Conservation (phyloP, 1,140 invertebrate species). For the Musca vetustissima region DNA sequence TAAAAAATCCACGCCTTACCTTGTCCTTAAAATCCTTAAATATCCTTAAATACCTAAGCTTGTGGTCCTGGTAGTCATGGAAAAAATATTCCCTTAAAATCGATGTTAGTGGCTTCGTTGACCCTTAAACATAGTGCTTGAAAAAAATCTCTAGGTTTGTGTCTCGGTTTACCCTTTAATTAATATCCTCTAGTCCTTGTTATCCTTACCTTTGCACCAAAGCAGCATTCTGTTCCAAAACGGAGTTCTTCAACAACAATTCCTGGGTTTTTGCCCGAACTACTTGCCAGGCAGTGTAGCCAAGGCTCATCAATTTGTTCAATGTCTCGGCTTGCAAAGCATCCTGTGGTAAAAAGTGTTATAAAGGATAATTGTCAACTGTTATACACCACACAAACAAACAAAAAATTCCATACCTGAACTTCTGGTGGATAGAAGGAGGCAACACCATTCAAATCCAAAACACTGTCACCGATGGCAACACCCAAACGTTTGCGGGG, state of each 20-base stretch:
- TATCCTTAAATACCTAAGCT: too few species aligned
- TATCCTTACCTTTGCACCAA: conserved; percentile 36
- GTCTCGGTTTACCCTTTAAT: too few species aligned
- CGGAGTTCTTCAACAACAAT: conserved; percentile 41
- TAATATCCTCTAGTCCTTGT: too few species aligned
- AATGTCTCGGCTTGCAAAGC: conserved; percentile 62
- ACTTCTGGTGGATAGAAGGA: conserved; percentile 79
- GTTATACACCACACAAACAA: conserved; percentile 19
- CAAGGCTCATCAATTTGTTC: conserved; percentile 90
- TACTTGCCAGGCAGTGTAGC: conserved; percentile 57
- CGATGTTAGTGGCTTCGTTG: too few species aligned
- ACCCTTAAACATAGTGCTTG: too few species aligned
- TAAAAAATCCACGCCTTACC: too few species aligned
- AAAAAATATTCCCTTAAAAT: too few species aligned
- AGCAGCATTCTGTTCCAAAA: conserved; percentile 42
- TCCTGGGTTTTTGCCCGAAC: conserved; percentile 46
- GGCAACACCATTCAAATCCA: conserved; percentile 81
- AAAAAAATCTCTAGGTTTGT: too few species aligned
- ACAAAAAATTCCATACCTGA: conserved; percentile 65
- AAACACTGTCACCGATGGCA: conserved; percentile 89
- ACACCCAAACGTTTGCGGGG: conserved; percentile 81
- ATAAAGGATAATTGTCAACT: conserved; percentile 28
- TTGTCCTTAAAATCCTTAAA: too few species aligned
- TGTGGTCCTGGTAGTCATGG: too few species aligned
- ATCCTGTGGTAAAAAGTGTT: conserved; percentile 25